phyloP scores from a whole-genome alignment of 2,888 invertebrate genomes.

The Athalia rosae region DNA sequence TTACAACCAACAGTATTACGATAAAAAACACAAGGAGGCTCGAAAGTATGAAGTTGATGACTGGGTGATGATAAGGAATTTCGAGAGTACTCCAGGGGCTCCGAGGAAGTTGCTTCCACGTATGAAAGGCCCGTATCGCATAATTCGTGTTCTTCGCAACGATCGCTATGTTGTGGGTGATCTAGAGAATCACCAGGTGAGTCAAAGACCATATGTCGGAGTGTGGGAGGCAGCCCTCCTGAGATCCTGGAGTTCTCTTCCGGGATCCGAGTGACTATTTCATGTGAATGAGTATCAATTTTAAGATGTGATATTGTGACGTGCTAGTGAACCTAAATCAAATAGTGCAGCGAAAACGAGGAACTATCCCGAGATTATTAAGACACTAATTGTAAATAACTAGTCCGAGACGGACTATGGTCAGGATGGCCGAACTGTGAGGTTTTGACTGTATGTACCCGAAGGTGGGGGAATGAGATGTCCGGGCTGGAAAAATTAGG shows the following conservation, averaged over 20 bases:
- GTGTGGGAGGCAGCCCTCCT: conserved; percentile 52
- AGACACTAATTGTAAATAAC: background rate
- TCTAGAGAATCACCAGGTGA: conserved; percentile 49
- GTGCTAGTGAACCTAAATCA: background rate
- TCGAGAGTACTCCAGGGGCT: conserved; percentile 50
- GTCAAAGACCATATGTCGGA: conserved; percentile 49
- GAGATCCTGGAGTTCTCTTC: conserved; percentile 45
- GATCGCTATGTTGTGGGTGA: conserved; percentile 53
- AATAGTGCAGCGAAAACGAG: background rate
- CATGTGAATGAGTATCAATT: background rate
- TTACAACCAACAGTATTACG: conserved; percentile 55
- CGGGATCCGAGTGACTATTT: too few species aligned
- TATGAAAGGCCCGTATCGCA: conserved; percentile 53
- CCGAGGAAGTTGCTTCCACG: conserved; percentile 52
- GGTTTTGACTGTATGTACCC: too few species aligned
- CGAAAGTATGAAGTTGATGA: conserved; percentile 49
- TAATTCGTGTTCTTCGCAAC: conserved; percentile 49
- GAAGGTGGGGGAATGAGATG: too few species aligned
- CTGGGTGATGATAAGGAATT: conserved; percentile 52
- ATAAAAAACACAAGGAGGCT: conserved; percentile 57
- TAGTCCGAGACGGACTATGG: conserved; percentile 27
- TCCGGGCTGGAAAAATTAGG: too few species aligned
- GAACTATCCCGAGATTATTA: background rate
- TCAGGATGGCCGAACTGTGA: conserved; percentile 41
- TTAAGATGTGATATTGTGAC: conserved; percentile 8